These are phyloP conservation scores for Tetrao urogallus DNA, from an alignment of 2,113 vertebrate genomes.

Conservation along the genomic window DNA sequence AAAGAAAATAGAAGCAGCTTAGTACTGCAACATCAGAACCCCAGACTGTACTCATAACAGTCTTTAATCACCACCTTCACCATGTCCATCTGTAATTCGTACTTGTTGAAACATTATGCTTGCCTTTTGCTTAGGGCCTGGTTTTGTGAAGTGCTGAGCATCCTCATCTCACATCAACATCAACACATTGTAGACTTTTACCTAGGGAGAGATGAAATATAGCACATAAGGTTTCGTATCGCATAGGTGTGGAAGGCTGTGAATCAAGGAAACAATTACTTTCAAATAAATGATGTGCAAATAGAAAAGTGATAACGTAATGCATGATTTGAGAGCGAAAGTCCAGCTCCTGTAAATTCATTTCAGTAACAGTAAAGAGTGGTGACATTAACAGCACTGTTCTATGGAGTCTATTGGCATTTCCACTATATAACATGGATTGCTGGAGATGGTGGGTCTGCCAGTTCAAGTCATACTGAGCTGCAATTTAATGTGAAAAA, in stretches of 20 bases:
- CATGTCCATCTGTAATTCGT: background rate
- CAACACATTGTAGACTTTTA: background rate
- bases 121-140: background rate
- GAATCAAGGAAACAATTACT: background rate
- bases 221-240: fast-evolving
- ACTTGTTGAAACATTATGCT: background rate
- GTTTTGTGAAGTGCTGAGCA: background rate
- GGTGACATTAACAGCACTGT: background rate
- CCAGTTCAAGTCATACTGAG: background rate
- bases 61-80: background rate
- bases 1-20: background rate
- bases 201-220: background rate
- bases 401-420: background rate
- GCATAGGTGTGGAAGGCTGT: fast-evolving
- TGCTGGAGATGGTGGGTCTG: background rate
- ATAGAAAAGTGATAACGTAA: background rate
- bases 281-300: background rate
- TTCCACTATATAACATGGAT: background rate
- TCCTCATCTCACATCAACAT: background rate
- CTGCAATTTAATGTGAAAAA: background rate
- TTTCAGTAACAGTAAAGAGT: background rate
- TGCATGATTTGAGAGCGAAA: background rate
- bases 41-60: background rate
- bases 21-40: background rate
- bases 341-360: background rate